Percentiles rank a stretch among this genome's conserved stretches.
Evolutionary conservation across 1,140 invertebrate species (phyloP).

Genomic region (Euglossa dilemma): DNA sequence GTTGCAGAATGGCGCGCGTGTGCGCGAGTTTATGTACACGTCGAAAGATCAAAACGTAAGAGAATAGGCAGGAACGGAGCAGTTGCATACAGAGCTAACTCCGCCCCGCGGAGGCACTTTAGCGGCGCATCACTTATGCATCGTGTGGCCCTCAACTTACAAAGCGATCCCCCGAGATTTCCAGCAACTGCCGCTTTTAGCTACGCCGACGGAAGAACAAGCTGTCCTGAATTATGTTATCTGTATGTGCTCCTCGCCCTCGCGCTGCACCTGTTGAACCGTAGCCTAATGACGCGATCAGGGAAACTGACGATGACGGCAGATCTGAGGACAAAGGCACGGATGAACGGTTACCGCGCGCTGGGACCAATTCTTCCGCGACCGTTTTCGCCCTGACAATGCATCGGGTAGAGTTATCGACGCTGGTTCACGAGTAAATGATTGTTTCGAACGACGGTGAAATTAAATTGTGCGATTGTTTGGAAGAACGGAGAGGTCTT

Average conservation of each 20-base stretch:
- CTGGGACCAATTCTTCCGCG: no score
- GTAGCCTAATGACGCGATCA: conserved; percentile 58
- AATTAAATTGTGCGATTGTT: no score
- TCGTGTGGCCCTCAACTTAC: conserved; percentile 76
- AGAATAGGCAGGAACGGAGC: conserved; percentile 71
- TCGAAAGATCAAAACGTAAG: conserved; percentile 66
- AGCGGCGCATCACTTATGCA: conserved; percentile 80
- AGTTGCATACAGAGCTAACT: conserved; percentile 68
- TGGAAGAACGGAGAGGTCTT: background rate
- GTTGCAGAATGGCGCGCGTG: conserved; percentile 39
- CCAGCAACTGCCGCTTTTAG: conserved; percentile 69
- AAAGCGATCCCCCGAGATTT: conserved; percentile 80
- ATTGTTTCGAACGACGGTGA: no score
- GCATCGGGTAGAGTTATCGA: no score
- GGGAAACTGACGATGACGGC: background rate
- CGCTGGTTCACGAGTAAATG: no score
- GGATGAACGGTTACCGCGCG: no score
- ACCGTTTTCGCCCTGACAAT: no score
- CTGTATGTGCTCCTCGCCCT: conserved; percentile 53
- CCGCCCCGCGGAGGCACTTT: conserved; percentile 71
- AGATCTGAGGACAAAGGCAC: no score
- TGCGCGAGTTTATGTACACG: conserved; percentile 8
- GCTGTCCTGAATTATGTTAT: conserved; percentile 68
- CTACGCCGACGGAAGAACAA: conserved; percentile 69
- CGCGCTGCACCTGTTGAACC: conserved; percentile 77